Conservation (phyloP, 53 echinoderm and acorn worm genomes). For the Arbacia lixula region DNA sequence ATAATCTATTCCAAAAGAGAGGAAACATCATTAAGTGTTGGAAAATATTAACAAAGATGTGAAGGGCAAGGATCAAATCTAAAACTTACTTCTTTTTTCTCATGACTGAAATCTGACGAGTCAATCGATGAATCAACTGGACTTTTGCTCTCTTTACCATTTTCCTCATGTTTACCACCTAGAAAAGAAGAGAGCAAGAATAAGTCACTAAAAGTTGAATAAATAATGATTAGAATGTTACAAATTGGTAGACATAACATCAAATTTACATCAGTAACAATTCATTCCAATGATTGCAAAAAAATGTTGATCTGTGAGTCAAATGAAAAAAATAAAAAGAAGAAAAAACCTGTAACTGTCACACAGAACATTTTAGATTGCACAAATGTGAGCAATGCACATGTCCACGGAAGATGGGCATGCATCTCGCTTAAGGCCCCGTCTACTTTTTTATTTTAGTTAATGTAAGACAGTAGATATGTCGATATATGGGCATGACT, state of each 20-base stretch:
- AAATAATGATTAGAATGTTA: not conserved
- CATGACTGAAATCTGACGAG: conserved; percentile 76
- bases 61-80: not conserved
- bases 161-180: conserved; percentile 88
- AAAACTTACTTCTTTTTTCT: conserved; percentile 83
- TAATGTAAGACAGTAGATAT: too few species aligned
- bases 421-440: too few species aligned
- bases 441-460: too few species aligned
- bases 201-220: not conserved
- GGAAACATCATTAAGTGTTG: too few species aligned
- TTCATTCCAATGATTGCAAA: not conserved
- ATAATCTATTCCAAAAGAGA: too few species aligned
- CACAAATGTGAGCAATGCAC: too few species aligned
- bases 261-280: not conserved
- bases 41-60: not conserved
- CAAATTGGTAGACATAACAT: not conserved
- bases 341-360: too few species aligned
- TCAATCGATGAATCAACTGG: conserved; percentile 69
- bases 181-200: not conserved
- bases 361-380: too few species aligned
- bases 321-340: not conserved
- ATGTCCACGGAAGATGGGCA: too few species aligned
- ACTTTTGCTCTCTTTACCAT: conserved; percentile 80
- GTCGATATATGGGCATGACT: too few species aligned
- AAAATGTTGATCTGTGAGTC: not conserved